Base-by-base conservation (phyloP, 2,797 vertebrate species). In the Chaetophractus vellerosus region DNA sequence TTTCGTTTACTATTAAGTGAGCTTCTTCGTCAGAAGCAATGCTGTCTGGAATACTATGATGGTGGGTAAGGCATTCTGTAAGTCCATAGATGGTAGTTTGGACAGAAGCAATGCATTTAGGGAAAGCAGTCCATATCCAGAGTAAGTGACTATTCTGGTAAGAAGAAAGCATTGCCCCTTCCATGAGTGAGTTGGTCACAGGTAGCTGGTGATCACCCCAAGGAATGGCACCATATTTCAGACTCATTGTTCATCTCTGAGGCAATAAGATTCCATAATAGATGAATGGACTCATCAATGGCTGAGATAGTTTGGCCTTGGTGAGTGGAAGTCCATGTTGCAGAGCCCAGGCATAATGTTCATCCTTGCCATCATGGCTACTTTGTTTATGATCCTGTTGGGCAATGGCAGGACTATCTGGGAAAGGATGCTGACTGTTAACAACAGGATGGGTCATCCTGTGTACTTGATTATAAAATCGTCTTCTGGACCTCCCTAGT, bases 81-180 rank as follows among this genome's bases (percentile, higher is more conserved):
- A 52, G 50, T 52, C 50, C 50, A 52, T 16, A 5, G 61, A 23
- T 12, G 41, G 63, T 28, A 78, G 72, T 69, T 92, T 78, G 38
- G 63, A 26, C 78, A 86, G 85, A 78, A 59, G 6, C 57, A 14
- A 19, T 78, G 19, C 9, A 79, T 52, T 52, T 52, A 52, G 2
- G n/a, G 55, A 76, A 88, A 38, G 38, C 19, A 79, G 88, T 75
- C 15, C 50, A 12, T 88, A 75, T 63, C 26, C 31, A 85, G 28
- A 50, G 23, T n/a, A 36, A 75, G 36, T 69, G 5, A 61, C 33
- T 90, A 26, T 78, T 76, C 24, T 36, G 41, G 36, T 55, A 64
- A 64, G 55, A 78, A 63, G 21, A 72, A 69, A 93, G 90, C 71
- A 50, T 69, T 64, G n/a, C 31, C 48, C 33, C 48, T 96, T 87